phyloP scores from a whole-genome alignment of 2,888 invertebrate species.

The Drosophila colorata region DNA sequence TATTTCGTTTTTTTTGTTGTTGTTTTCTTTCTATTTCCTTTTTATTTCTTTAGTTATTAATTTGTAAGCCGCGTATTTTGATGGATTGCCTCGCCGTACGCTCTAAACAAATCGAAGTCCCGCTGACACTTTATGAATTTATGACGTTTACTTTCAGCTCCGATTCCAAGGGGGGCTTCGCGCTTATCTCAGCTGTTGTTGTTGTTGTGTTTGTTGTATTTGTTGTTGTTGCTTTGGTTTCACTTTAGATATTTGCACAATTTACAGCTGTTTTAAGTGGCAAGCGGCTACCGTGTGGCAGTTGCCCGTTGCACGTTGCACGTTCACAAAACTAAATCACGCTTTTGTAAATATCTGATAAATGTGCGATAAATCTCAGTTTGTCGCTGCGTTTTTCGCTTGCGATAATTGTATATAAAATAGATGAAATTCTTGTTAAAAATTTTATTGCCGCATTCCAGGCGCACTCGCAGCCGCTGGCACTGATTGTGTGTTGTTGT shows the following conservation, averaged over 20 bases:
- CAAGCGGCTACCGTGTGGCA: constrained; percentile 42
- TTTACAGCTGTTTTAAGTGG: constrained; percentile 75
- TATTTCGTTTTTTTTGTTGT: constrained; percentile 21
- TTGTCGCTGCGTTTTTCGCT: constrained; percentile 62
- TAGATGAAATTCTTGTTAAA: constrained; percentile 81
- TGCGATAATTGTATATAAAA: constrained; percentile 83
- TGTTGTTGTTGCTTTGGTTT: constrained; percentile 18
- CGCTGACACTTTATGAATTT: constrained; percentile 60
- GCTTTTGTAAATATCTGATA: constrained; percentile 58
- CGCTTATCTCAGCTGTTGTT: constrained; percentile 30
- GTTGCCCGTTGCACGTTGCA: constrained; percentile 3
- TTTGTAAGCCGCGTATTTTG: constrained; percentile 73
- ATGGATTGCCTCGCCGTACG: constrained; percentile 61
- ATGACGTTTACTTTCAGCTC: constrained; percentile 47
- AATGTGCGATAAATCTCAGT: constrained; percentile 22
- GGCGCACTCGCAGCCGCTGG: constrained; percentile 59
- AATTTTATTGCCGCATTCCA: constrained; percentile 65
- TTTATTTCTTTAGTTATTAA: constrained; percentile 63
- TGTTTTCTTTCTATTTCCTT: constrained; percentile 1
- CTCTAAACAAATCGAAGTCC: constrained; percentile 10
- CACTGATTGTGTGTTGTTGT: constrained; percentile 27
- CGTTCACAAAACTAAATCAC: constrained; percentile 67
- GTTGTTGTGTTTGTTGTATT: too few relatives aligned
- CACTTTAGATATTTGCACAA: constrained; percentile 70
- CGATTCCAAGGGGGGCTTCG: neutral